Base-by-base conservation (phyloP, 2,797 vertebrate species). In the Holocentrus rufus region DNA sequence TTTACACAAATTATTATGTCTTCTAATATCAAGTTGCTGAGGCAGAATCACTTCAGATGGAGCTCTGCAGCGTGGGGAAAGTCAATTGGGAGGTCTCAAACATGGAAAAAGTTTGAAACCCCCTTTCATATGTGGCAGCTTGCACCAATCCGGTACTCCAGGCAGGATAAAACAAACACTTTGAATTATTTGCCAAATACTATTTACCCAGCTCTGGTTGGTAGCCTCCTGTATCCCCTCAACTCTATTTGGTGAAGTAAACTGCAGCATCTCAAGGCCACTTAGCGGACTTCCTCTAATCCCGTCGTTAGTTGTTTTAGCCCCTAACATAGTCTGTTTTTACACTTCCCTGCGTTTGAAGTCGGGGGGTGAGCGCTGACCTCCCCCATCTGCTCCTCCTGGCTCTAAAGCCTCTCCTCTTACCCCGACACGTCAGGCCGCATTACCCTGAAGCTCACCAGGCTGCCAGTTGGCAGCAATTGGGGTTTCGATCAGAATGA, bases 401-500 rank as follows among this genome's bases (percentile, higher is more conserved):
- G 93, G 23, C 95, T 92, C 94, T 93, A 93, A 94, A 94, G 85
- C 85, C 94, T 95, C 95, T 95, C 95, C 92, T 93, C 95, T 95
- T 94, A 93, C 94, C 86, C 93, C 92, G 88, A 89, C 93, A 92
- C 93, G 96, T 98, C 97, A 95, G 92, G 80, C 50, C 34, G 84
- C 93, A 96, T 99, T 97, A 97, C 63, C 2, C 65, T 96, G 96
- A 99, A 81, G 90, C 80, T 92, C 87, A 69, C 89, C 97, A 99
- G 97, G 93, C 87, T 80, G 89, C 91, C 87, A 90, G 93, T 95
- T 94, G 95, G 95, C 96, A 95, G 95, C 95, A 95, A 92, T 96
- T 95, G 93, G 81, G 92, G 92, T 95, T 96, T 97, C 95, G 95
- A 98, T 97, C 96, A 96, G 95, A 97, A 96, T 97, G 92, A 96